Evolutionary conservation across 2,113 vertebrate genomes (phyloP).

Genomic region (Nesospiza acunhae): DNA sequence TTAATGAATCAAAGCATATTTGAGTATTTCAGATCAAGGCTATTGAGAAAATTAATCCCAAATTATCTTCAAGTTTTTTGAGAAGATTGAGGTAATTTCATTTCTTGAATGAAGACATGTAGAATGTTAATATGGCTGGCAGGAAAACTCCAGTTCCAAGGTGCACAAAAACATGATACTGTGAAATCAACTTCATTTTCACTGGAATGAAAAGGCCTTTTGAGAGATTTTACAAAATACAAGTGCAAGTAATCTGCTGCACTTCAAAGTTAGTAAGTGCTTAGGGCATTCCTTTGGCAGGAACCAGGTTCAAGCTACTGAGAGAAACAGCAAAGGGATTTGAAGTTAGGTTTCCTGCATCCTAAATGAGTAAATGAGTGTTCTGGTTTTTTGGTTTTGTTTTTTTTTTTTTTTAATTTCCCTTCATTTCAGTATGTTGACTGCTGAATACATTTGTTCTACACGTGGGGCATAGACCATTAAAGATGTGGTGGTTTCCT

Average conservation of each 20-base stretch:
- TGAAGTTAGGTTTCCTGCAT: background rate
- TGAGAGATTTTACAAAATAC: slow-evolving; percentile 4
- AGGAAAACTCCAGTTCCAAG: background rate
- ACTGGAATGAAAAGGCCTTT: slow-evolving; percentile 15
- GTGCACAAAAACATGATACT: background rate
- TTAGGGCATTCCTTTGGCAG: background rate
- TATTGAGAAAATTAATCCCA: background rate
- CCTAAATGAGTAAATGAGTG: background rate
- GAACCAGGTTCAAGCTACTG: background rate
- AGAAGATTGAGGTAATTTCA: background rate
- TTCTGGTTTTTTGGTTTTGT: background rate
- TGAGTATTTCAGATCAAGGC: background rate
- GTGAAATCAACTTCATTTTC: slow-evolving; percentile 38
- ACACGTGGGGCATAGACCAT: accelerated
- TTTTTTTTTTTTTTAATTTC: background rate
- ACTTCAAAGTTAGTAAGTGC: background rate
- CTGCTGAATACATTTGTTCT: background rate
- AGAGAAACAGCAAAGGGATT: background rate
- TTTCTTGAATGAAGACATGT: background rate
- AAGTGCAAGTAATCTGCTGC: background rate
- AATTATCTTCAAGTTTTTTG: background rate
- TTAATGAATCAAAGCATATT: background rate
- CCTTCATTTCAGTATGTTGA: background rate
- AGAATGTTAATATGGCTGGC: background rate
- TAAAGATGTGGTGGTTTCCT: background rate